These are phyloP conservation scores for Neosilurus hyrtlii DNA, from an alignment of 2,797 vertebrate species.

Conservation along the genomic window DNA sequence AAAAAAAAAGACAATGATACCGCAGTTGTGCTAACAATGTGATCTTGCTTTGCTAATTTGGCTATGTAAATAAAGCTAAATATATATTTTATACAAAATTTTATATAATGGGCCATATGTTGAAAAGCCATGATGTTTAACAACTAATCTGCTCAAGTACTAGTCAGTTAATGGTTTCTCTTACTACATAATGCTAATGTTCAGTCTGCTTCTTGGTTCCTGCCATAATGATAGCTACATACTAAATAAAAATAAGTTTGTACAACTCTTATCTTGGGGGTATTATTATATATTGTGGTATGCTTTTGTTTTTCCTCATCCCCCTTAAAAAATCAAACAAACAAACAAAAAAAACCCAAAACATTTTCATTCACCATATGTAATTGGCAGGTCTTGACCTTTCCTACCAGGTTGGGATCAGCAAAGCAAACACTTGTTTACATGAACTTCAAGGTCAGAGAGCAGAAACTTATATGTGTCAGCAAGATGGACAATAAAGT, in stretches of 20 bases:
- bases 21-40: no score
- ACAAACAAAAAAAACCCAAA: background rate
- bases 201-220: background rate
- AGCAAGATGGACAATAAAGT: background rate
- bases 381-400: background rate
- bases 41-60: no score
- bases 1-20: no score
- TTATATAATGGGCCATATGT: no score
- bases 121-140: conserved; percentile 28
- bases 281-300: conserved; percentile 8
- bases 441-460: conserved; percentile 16
- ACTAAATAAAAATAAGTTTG: background rate
- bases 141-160: conserved; percentile 35
- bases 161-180: conserved; percentile 14
- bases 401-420: background rate
- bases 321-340: background rate
- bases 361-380: background rate
- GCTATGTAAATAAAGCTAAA: no score
- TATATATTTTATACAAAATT: no score
- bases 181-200: conserved; percentile 18
- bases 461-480: background rate
- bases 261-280: background rate
- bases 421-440: background rate
- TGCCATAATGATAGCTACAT: background rate
- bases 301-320: background rate